These are phyloP conservation scores for Tiliacea citrago DNA, from an alignment of 2,888 invertebrate genomes.

Conservation along the genomic window DNA sequence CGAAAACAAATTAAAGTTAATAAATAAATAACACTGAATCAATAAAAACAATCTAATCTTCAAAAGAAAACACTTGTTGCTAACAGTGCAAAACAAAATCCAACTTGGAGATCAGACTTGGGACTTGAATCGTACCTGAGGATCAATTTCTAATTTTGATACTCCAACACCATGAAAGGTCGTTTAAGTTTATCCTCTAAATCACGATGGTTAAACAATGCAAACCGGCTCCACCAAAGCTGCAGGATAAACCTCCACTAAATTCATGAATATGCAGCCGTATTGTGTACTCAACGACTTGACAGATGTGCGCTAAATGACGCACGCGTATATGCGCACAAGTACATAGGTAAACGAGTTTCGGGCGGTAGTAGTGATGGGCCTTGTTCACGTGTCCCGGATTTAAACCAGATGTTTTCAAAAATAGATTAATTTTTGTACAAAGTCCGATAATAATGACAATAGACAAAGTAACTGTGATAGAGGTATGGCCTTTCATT, in stretches of 20 bases:
- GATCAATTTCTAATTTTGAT: neutral
- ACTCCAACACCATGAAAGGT: no score
- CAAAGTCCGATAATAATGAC: no score
- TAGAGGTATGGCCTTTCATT: neutral
- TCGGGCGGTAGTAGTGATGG: constrained; percentile 48
- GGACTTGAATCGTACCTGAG: neutral
- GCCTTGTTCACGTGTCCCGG: neutral
- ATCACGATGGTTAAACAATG: neutral
- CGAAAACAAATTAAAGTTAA: neutral
- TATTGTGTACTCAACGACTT: constrained; percentile 54
- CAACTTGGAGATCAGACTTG: neutral
- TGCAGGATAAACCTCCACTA: constrained; percentile 32
- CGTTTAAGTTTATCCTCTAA: neutral
- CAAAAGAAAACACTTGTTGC: no score
- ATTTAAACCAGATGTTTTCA: neutral
- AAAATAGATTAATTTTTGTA: neutral
- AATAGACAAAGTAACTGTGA: neutral
- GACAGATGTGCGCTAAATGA: constrained; percentile 66
- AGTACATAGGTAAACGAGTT: neutral
- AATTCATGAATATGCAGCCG: constrained; percentile 44
- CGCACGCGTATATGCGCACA: constrained; percentile 35
- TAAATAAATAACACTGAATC: neutral
- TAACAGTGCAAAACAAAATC: neutral
- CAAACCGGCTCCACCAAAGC: constrained; percentile 15
- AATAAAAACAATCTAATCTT: no score